Evolutionary conservation across 2,797 vertebrate species (phyloP).

Genomic region (Allobates femoralis): DNA sequence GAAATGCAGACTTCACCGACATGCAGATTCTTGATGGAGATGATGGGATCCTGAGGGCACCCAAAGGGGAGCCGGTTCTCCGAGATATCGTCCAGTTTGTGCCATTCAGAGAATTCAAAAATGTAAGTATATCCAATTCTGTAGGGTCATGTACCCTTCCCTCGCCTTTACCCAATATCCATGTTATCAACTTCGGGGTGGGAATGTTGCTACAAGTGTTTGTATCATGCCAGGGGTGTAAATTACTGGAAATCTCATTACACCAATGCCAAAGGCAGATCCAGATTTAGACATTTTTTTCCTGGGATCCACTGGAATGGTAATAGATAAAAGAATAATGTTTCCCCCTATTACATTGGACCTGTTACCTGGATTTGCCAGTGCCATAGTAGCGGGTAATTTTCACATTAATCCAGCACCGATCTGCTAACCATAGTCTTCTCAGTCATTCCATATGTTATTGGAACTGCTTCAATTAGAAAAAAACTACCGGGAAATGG

Average conservation of each 20-base stretch:
- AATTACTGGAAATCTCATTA: not conserved
- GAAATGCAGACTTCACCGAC: conserved; percentile 95
- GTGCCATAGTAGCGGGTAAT: not conserved
- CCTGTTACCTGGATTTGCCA: not conserved
- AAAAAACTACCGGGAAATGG: not conserved
- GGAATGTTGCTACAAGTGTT: not conserved
- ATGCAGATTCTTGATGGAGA: conserved; percentile 95
- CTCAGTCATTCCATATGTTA: not conserved
- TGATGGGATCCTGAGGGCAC: conserved; percentile 87
- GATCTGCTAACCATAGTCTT: not conserved
- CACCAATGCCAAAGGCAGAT: not conserved
- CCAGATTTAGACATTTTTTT: not conserved
- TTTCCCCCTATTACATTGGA: not conserved
- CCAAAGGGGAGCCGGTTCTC: conserved; percentile 88
- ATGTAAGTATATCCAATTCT: conserved; percentile 77
- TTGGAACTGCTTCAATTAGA: not conserved
- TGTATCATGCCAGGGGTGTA: not conserved
- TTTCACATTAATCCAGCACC: not conserved
- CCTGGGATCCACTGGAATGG: not conserved
- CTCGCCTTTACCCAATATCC: not conserved
- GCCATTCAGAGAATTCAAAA: conserved; percentile 95
- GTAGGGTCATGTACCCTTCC: not conserved
- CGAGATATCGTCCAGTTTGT: conserved; percentile 95
- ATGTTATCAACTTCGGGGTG: too few relatives aligned
- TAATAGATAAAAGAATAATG: not conserved